phyloP scores from a whole-genome alignment of 2,888 invertebrate species.

The Pterostichus niger region DNA sequence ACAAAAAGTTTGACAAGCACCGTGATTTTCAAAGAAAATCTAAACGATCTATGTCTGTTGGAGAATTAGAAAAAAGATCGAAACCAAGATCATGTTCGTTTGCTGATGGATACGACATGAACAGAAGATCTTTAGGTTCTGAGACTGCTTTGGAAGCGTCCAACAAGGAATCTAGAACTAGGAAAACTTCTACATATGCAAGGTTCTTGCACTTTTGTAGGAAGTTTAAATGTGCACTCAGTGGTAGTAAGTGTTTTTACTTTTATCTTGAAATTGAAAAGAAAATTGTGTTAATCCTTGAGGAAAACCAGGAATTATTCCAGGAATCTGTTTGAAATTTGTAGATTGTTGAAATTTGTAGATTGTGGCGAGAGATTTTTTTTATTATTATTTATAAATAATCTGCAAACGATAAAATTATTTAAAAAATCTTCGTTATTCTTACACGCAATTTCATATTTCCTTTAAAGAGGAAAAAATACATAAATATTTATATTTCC shows the following conservation, averaged over 20 bases:
- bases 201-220: slow-evolving; percentile 72
- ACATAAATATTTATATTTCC: slow-evolving; percentile 5
- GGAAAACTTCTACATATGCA: slow-evolving; percentile 69
- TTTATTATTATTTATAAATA: neutral
- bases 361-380: neutral
- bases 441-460: neutral
- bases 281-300: slow-evolving; percentile 19
- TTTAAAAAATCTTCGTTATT: neutral
- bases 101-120: slow-evolving; percentile 45
- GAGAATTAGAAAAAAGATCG: slow-evolving; percentile 70
- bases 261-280: slow-evolving; percentile 4
- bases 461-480: slow-evolving; percentile 10
- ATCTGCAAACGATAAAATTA: neutral
- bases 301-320: too few species aligned
- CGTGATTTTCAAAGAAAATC: slow-evolving; percentile 69
- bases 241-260: slow-evolving; percentile 68
- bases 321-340: too few species aligned
- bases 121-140: slow-evolving; percentile 66
- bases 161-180: slow-evolving; percentile 53
- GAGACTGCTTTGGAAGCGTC: slow-evolving; percentile 64
- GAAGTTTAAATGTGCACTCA: slow-evolving; percentile 72
- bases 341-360: too few species aligned
- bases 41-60: slow-evolving; percentile 72
- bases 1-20: slow-evolving; percentile 64
- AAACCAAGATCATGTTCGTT: slow-evolving; percentile 58